Evolutionary conservation across 2,113 vertebrate species (phyloP).

Genomic region (Macaca mulatta): DNA sequence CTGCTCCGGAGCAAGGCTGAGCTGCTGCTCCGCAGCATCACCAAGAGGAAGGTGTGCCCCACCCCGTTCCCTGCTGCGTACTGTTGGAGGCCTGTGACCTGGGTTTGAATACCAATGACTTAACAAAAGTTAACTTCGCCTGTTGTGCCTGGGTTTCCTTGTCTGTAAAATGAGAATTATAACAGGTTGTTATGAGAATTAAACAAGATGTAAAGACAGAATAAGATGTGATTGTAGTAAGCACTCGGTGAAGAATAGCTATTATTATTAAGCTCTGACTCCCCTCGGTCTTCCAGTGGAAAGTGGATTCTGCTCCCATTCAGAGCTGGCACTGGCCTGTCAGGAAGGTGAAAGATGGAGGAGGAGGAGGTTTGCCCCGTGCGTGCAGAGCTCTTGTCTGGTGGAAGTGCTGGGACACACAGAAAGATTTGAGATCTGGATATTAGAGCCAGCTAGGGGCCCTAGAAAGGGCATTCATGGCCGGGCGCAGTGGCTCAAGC

Average conservation of each 20-base stretch:
- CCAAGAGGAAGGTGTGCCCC: slow-evolving; percentile 90
- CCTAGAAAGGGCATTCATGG: not conserved
- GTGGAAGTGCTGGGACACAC: not conserved
- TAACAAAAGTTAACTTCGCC: not conserved
- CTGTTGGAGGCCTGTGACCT: not conserved
- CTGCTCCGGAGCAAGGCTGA: slow-evolving; percentile 91
- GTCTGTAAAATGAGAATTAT: not conserved
- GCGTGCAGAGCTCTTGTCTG: not conserved
- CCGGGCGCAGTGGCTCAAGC: no score
- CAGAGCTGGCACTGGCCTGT: not conserved
- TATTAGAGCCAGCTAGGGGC: not conserved
- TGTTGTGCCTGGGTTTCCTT: not conserved
- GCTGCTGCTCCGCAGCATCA: slow-evolving; percentile 88
- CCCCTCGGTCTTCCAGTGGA: not conserved
- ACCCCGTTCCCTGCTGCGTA: rapidly evolving
- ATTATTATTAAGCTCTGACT: not conserved
- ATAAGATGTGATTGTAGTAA: not conserved
- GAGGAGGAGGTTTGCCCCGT: not conserved
- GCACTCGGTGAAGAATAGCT: not conserved
- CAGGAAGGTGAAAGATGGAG: not conserved
- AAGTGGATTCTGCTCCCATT: not conserved
- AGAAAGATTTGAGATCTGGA: not conserved
- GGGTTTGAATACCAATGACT: not conserved
- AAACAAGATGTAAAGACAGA: not conserved
- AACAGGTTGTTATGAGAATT: not conserved